phyloP scores from a whole-genome alignment of 2,113 vertebrate genomes.

The Ophthalmotilapia sp. region DNA sequence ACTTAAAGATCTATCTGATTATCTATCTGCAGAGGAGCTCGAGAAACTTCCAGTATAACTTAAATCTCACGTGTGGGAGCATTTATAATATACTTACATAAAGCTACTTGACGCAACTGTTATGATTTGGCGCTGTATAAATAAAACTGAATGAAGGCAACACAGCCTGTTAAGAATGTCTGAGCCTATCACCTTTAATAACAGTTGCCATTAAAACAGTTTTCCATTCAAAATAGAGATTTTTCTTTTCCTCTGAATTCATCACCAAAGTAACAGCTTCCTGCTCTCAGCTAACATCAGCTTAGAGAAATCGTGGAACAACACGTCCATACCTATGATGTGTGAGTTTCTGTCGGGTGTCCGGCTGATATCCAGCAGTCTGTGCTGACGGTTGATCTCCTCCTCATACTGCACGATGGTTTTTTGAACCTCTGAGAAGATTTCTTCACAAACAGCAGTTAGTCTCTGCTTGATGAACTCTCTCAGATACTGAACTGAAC shows the following conservation, averaged over 20 bases:
- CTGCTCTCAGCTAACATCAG: rapidly evolving
- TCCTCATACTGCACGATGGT: neutral
- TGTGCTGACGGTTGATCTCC: neutral
- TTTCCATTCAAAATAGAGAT: too few species aligned
- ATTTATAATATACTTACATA: neutral
- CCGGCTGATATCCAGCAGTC: neutral
- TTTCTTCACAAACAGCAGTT: neutral
- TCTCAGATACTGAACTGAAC: neutral
- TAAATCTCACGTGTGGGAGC: neutral
- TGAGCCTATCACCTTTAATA: too few species aligned
- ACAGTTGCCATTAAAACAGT: too few species aligned
- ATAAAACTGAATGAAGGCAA: too few species aligned
- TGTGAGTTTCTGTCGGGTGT: neutral
- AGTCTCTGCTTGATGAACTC: neutral
- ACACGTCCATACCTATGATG: rapidly evolving
- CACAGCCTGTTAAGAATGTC: too few species aligned
- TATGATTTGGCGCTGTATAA: neutral
- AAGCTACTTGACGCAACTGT: neutral
- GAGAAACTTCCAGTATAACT: neutral
- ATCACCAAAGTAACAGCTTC: neutral
- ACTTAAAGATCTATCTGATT: too few species aligned
- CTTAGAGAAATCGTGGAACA: neutral
- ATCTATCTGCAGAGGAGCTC: neutral
- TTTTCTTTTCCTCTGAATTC: too few species aligned
- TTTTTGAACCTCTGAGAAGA: neutral